A percentile compares a stretch with the other conserved stretches of the same genome.
Evolutionary conservation across 2,113 vertebrate genomes (phyloP).

Genomic region (Lepus americanus): DNA sequence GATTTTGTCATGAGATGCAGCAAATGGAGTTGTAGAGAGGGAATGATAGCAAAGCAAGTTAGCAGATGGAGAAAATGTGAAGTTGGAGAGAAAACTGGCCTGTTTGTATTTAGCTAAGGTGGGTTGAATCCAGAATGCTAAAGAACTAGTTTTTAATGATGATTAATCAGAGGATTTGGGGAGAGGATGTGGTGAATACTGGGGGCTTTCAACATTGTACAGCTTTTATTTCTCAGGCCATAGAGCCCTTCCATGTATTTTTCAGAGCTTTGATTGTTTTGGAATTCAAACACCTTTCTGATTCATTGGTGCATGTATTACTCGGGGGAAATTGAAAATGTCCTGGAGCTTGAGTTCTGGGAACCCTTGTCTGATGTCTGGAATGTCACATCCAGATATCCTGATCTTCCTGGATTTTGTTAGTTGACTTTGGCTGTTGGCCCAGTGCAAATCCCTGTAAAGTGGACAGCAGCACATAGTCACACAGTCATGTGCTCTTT

Average conservation of each 20-base stretch:
- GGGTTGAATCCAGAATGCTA: not conserved
- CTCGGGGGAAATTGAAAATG: not conserved
- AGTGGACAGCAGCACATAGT: rapidly evolving
- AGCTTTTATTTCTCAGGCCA: not conserved
- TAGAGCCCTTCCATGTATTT: not conserved
- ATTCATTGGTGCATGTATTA: not conserved
- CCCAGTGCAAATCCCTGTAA: not conserved
- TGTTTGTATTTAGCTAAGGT: not conserved
- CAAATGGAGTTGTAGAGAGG: not conserved
- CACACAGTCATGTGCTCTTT: not conserved
- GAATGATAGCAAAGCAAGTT: not conserved
- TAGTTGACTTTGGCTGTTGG: not conserved
- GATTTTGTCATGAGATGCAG: not conserved
- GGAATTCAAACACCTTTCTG: not conserved
- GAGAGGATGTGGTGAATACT: not conserved
- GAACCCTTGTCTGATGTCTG: not conserved
- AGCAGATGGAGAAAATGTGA: not conserved
- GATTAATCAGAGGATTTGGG: not conserved
- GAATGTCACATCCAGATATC: not conserved
- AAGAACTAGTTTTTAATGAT: not conserved
- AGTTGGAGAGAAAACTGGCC: not conserved
- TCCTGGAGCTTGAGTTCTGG: not conserved
- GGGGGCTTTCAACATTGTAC: not conserved
- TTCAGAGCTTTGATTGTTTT: not conserved
- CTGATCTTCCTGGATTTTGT: not conserved